Conservation (phyloP, 2,888 invertebrate genomes). For the Thereva nobilitata region DNA sequence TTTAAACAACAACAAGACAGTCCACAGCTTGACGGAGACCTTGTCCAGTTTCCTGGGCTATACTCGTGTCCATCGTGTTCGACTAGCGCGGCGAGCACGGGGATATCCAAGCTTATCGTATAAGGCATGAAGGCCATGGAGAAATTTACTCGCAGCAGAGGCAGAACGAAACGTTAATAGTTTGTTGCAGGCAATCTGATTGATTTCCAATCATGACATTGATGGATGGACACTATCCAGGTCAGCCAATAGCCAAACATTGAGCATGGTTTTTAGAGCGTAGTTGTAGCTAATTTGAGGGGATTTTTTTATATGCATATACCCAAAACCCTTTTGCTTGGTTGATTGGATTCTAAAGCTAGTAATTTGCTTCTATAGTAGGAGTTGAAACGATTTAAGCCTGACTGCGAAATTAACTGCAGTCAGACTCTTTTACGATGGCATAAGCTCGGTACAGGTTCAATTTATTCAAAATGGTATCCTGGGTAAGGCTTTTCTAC, state of each 20-base stretch:
- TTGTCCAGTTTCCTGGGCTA: too few relatives aligned
- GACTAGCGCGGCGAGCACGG: too few relatives aligned
- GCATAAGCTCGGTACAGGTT: slow-evolving; percentile 3
- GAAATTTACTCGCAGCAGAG: slow-evolving; percentile 19
- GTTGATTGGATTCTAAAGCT: too few relatives aligned
- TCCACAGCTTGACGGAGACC: too few relatives aligned
- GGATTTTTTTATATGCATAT: too few relatives aligned
- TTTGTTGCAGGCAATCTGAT: slow-evolving; percentile 51
- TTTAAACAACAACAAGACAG: too few relatives aligned
- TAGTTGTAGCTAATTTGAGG: slow-evolving; percentile 25
- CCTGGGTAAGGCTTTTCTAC: slow-evolving; percentile 18
- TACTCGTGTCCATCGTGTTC: too few relatives aligned
- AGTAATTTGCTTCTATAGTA: too few relatives aligned
- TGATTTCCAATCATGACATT: slow-evolving; percentile 58
- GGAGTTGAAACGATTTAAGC: too few relatives aligned
- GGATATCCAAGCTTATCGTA: too few relatives aligned
- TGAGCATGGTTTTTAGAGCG: slow-evolving; percentile 23
- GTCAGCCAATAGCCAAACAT: slow-evolving; percentile 46
- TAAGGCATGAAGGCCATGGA: slow-evolving; percentile 19
- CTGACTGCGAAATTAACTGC: too few relatives aligned
- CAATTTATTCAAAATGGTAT: slow-evolving; percentile 39
- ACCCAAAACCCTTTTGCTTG: too few relatives aligned
- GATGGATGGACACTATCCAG: slow-evolving; percentile 56
- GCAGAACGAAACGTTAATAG: slow-evolving; percentile 27
- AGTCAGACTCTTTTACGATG: not conserved